A percentile compares a stretch with the other conserved stretches of the same genome.
phyloP scores from a whole-genome alignment of 2,888 invertebrate species.

The Drosophila robusta region DNA sequence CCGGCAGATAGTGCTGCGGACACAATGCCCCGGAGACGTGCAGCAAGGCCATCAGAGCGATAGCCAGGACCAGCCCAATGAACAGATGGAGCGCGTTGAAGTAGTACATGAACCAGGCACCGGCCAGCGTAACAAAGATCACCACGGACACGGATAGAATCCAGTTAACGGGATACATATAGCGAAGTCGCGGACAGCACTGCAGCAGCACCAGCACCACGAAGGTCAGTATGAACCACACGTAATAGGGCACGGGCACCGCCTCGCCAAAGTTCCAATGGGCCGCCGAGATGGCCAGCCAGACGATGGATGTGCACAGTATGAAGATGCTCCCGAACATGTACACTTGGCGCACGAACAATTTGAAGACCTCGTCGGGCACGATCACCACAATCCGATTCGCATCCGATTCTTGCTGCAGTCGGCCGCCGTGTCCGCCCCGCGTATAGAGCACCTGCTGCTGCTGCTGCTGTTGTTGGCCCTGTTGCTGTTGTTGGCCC shows the following conservation, averaged over 20 bases:
- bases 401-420: background rate
- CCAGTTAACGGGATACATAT: constrained; percentile 26
- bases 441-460: background rate
- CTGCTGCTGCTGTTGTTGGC: background rate
- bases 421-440: background rate
- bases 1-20: constrained; percentile 20
- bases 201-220: background rate
- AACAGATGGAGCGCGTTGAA: rapidly evolving
- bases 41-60: background rate
- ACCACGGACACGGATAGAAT: background rate
- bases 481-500: background rate
- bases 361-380: background rate
- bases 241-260: constrained; percentile 14
- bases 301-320: background rate
- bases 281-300: background rate
- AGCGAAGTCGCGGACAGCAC: constrained; percentile 9
- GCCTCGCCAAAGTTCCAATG: background rate
- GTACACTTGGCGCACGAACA: constrained; percentile 10
- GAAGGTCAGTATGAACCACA: constrained; percentile 12
- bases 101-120: background rate
- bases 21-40: constrained; percentile 30
- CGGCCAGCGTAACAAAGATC: constrained; percentile 12
- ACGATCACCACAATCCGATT: background rate
- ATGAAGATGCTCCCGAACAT: constrained; percentile 6
- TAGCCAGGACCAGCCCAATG: background rate